A percentile compares a stretch with the other conserved stretches of the same genome.
Evolutionary conservation across 2,888 invertebrate genomes (phyloP).

Genomic region (Elegia similella): DNA sequence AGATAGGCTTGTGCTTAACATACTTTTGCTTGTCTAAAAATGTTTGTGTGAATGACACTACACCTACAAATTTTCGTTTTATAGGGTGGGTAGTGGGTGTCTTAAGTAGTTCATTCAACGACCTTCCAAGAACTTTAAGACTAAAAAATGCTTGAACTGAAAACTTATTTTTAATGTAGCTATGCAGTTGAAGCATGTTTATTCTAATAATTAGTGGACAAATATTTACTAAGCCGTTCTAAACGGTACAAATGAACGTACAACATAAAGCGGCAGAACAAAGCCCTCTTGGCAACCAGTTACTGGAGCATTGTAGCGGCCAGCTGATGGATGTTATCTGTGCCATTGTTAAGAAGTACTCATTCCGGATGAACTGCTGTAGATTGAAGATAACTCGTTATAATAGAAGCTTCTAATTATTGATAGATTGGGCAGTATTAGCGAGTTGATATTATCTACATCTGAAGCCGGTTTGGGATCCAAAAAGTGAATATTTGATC

Average conservation of each 20-base stretch:
- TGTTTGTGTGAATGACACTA: no score
- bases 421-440: background rate
- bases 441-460: background rate
- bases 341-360: background rate
- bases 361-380: conserved; percentile 1
- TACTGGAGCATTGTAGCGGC: background rate
- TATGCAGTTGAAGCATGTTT: no score
- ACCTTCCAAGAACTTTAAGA: no score
- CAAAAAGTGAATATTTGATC: no score
- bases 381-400: background rate
- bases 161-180: no score
- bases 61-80: no score
- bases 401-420: background rate
- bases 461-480: background rate
- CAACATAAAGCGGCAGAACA: background rate
- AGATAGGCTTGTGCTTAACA: no score
- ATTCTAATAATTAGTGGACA: no score
- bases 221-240: background rate
- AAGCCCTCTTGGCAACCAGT: background rate
- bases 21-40: no score
- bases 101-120: no score
- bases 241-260: background rate
- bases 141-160: no score
- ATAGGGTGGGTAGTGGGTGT: no score
- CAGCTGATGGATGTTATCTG: background rate